A percentile compares a stretch with the other conserved stretches of the same genome.
Conservation (phyloP, 2,797 vertebrate species). For the Oreochromis grahami region DNA sequence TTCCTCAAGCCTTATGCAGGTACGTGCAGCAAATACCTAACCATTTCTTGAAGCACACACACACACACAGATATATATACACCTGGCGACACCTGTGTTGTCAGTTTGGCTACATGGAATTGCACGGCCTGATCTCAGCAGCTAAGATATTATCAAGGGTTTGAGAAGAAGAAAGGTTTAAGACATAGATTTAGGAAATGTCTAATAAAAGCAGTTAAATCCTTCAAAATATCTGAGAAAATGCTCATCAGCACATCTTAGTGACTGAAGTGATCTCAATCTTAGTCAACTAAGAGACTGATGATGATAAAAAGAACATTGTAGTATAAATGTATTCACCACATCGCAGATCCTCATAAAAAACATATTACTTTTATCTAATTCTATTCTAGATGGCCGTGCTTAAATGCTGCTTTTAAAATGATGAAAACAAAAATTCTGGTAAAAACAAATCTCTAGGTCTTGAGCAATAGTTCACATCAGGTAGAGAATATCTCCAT, state of each 20-base stretch:
- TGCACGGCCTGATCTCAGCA: not conserved
- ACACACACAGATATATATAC: not conserved
- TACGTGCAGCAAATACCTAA: not conserved
- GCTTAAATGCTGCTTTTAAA: too few relatives aligned
- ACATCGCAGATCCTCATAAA: too few relatives aligned
- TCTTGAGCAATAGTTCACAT: not conserved
- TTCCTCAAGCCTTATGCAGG: not conserved
- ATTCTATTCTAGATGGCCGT: too few relatives aligned
- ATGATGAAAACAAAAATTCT: too few relatives aligned
- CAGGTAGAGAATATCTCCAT: not conserved
- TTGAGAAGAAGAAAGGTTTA: not conserved
- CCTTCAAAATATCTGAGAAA: not conserved
- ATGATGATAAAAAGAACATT: not conserved
- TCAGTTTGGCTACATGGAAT: not conserved
- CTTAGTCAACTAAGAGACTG: not conserved
- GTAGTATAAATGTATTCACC: too few relatives aligned
- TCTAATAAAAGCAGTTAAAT: not conserved
- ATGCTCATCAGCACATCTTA: not conserved
- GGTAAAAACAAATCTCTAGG: too few relatives aligned
- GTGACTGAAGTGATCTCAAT: not conserved
- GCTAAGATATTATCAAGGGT: not conserved
- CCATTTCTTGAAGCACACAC: not conserved
- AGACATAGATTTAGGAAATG: not conserved
- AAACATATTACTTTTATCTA: too few relatives aligned
- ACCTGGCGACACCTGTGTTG: not conserved